A percentile compares a stretch with the other conserved stretches of the same genome.
Evolutionary conservation across 2,888 invertebrate species (phyloP).

Genomic region (Elysia crispata): DNA sequence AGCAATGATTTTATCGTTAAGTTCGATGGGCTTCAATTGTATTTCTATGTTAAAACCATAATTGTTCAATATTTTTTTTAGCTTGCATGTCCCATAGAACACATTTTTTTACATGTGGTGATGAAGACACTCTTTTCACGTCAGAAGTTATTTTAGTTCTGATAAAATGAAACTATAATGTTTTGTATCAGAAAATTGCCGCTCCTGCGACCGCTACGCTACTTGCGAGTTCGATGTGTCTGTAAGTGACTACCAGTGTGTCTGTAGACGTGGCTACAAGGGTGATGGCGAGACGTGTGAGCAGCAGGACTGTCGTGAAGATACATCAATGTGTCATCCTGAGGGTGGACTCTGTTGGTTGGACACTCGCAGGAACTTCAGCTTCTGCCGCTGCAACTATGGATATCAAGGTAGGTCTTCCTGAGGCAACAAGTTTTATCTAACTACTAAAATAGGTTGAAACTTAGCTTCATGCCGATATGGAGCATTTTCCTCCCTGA

Average conservation of each 20-base stretch:
- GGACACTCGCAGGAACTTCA: conserved; percentile 34
- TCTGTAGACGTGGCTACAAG: conserved; percentile 55
- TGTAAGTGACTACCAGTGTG: conserved; percentile 53
- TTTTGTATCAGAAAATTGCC: conserved; percentile 54
- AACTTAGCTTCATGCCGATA: too few relatives aligned
- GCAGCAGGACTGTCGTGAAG: conserved; percentile 58
- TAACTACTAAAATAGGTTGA: too few relatives aligned
- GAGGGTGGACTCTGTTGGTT: conserved; percentile 46
- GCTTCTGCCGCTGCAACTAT: conserved; percentile 48
- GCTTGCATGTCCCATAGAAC: too few relatives aligned
- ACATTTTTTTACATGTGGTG: too few relatives aligned
- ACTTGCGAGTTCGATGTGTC: conserved; percentile 80
- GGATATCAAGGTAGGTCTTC: conserved; percentile 47
- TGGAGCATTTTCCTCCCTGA: too few relatives aligned
- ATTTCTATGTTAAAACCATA: too few relatives aligned
- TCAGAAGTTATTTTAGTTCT: not conserved
- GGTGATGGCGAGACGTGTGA: conserved; percentile 67
- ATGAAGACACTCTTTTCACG: not conserved
- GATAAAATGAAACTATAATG: not conserved
- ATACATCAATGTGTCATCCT: conserved; percentile 39
- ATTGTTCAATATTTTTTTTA: too few relatives aligned
- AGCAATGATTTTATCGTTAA: too few relatives aligned
- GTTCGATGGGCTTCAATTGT: too few relatives aligned
- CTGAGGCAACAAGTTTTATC: too few relatives aligned
- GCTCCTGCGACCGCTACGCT: conserved; percentile 80